A percentile compares a stretch with the other conserved stretches of the same genome.
Evolutionary conservation across 2,888 invertebrate species (phyloP).

Genomic region (Sceliomorpha sp.): DNA sequence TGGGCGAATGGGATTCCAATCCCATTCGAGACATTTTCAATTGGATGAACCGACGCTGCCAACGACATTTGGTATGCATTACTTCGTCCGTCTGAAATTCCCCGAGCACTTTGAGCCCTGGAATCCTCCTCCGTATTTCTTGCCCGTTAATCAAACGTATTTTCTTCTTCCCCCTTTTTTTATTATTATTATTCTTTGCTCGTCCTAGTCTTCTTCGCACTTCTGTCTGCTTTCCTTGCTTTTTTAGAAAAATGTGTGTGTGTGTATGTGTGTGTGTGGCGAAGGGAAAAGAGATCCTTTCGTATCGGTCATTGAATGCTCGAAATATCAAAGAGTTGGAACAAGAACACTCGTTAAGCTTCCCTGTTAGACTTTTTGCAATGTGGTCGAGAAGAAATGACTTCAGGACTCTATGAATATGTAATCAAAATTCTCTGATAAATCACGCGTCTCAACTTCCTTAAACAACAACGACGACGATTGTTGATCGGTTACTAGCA

Average conservation of each 20-base stretch:
- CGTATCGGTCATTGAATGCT: conserved; percentile 18
- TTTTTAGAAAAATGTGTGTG: conserved; percentile 7
- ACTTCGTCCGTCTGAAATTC: conserved; percentile 59
- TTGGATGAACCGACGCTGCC: conserved; percentile 61
- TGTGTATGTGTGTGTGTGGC: conserved; percentile 17
- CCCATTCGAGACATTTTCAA: conserved; percentile 65
- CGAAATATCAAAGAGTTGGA: conserved; percentile 25
- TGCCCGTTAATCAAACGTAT: conserved; percentile 51
- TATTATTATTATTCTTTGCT: neutral
- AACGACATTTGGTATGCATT: conserved; percentile 72
- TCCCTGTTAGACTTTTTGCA: conserved; percentile 10
- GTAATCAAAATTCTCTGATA: no score
- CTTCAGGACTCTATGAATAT: neutral
- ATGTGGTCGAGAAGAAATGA: neutral
- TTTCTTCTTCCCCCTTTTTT: conserved; percentile 1
- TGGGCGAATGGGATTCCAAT: conserved; percentile 56
- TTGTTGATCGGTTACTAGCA: conserved; percentile 2
- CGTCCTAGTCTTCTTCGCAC: neutral
- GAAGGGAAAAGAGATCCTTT: conserved; percentile 9
- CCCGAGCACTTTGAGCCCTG: conserved; percentile 43
- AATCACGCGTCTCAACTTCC: neutral
- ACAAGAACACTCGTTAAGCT: conserved; percentile 12
- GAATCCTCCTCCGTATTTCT: conserved; percentile 41
- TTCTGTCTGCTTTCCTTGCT: neutral
- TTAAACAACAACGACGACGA: neutral